Percentiles rank a stretch among this genome's conserved stretches.
These are phyloP conservation scores for Notodonta ziczac DNA, from an alignment of 2,888 invertebrate genomes.

Conservation along the genomic window DNA sequence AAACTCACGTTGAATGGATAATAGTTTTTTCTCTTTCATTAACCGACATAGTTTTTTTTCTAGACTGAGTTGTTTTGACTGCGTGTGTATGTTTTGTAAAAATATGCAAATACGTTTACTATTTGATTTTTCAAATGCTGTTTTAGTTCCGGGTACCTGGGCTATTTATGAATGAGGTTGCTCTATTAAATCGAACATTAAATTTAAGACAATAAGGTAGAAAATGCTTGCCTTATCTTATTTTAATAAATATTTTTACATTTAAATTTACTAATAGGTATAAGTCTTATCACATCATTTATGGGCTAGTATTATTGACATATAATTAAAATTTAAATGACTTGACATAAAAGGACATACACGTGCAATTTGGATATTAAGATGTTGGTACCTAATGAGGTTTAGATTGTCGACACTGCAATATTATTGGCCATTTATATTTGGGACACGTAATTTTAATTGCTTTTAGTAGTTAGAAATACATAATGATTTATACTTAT, in stretches of 20 bases:
- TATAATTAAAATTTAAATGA: not conserved
- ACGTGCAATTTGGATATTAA: not conserved
- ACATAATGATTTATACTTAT: not conserved
- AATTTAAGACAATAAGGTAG: too few species aligned
- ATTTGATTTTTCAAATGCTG: not conserved
- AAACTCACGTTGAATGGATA: conserved; percentile 67
- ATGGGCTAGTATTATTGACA: not conserved
- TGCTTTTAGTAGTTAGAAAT: not conserved
- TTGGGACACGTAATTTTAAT: not conserved
- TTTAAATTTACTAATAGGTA: too few species aligned
- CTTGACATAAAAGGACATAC: not conserved
- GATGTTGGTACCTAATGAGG: not conserved
- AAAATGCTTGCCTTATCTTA: too few species aligned
- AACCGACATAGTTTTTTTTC: conserved; percentile 44
- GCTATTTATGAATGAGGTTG: too few species aligned
- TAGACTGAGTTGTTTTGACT: conserved; percentile 28
- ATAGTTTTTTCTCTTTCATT: conserved; percentile 59
- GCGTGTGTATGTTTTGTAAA: conserved; percentile 4
- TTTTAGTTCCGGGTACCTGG: not conserved
- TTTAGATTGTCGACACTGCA: not conserved
- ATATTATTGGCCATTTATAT: conserved; percentile 1
- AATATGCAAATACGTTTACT: not conserved
- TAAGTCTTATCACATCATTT: conserved; percentile 6
- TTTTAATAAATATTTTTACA: too few species aligned
- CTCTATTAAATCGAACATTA: too few species aligned